These are phyloP conservation scores for Agrypnus murinus DNA, from an alignment of 2,888 invertebrate species.

Conservation along the genomic window DNA sequence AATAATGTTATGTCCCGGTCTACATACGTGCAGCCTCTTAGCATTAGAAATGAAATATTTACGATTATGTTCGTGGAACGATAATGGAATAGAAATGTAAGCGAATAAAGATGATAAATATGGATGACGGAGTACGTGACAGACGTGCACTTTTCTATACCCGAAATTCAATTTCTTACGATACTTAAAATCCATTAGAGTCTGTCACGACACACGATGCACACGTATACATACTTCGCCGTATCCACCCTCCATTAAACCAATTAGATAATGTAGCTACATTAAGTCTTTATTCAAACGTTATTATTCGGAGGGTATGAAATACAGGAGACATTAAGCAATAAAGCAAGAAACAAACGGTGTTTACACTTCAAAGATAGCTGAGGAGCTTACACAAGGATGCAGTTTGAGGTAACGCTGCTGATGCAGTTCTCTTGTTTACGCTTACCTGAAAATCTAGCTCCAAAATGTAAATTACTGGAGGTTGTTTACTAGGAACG, in stretches of 20 bases:
- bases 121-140: slow-evolving; percentile 17
- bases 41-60: slow-evolving; percentile 39
- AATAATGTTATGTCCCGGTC: slow-evolving; percentile 39
- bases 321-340: too few relatives aligned
- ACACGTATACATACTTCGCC: too few relatives aligned
- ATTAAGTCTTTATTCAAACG: too few relatives aligned
- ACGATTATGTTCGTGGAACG: slow-evolving; percentile 34
- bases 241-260: too few relatives aligned
- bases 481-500: slow-evolving; percentile 22
- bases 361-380: not conserved
- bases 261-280: too few relatives aligned
- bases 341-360: too few relatives aligned
- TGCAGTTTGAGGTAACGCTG: not conserved
- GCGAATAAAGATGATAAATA: slow-evolving; percentile 34
- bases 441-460: not conserved
- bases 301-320: too few relatives aligned
- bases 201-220: too few relatives aligned
- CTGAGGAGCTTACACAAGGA: not conserved
- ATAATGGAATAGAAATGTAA: slow-evolving; percentile 41
- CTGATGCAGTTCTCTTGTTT: slow-evolving; percentile 14
- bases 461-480: slow-evolving; percentile 11
- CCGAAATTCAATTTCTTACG: not conserved
- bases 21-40: slow-evolving; percentile 40
- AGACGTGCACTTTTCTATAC: slow-evolving; percentile 14
- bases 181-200: too few relatives aligned